A percentile compares a stretch with the other conserved stretches of the same genome.
These are phyloP conservation scores for Recurvirostra avosetta DNA, from an alignment of 2,113 vertebrate genomes.

Conservation along the genomic window DNA sequence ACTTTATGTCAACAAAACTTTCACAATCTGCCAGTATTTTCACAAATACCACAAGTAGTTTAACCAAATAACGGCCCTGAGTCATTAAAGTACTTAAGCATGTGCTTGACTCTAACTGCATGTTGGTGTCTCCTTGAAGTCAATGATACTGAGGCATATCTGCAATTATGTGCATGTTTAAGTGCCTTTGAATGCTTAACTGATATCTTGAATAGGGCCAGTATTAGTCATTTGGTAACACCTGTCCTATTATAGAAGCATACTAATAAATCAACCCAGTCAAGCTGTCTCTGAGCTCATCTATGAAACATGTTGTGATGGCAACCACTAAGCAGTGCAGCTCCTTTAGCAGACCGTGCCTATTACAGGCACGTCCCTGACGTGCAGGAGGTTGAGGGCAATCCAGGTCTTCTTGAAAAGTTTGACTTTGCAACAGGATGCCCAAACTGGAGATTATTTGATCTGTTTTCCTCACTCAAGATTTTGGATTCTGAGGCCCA, in stretches of 20 bases:
- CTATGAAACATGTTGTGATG: background rate
- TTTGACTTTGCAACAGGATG: background rate
- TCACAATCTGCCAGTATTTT: background rate
- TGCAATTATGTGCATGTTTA: background rate
- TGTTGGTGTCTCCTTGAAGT: background rate
- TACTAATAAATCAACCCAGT: slow-evolving; percentile 5
- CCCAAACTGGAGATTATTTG: background rate
- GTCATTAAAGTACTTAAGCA: background rate
- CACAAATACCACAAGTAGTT: background rate
- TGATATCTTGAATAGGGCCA: background rate
- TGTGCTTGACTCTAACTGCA: background rate
- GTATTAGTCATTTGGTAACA: background rate
- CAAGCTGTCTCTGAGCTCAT: slow-evolving; percentile 21
- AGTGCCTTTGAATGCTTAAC: background rate
- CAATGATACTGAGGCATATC: background rate
- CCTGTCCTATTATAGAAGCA: background rate
- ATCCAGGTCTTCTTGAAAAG: background rate
- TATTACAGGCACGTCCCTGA: background rate
- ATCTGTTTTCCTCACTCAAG: background rate
- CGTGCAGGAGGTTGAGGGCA: background rate
- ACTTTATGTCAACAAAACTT: background rate
- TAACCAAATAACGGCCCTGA: background rate
- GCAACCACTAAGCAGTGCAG: background rate
- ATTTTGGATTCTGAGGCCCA: background rate
- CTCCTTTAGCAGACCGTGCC: background rate